Percentiles rank a stretch among this genome's conserved stretches.
These are phyloP conservation scores for Ypsolopha scabrella DNA, from an alignment of 2,888 invertebrate species.

Conservation along the genomic window DNA sequence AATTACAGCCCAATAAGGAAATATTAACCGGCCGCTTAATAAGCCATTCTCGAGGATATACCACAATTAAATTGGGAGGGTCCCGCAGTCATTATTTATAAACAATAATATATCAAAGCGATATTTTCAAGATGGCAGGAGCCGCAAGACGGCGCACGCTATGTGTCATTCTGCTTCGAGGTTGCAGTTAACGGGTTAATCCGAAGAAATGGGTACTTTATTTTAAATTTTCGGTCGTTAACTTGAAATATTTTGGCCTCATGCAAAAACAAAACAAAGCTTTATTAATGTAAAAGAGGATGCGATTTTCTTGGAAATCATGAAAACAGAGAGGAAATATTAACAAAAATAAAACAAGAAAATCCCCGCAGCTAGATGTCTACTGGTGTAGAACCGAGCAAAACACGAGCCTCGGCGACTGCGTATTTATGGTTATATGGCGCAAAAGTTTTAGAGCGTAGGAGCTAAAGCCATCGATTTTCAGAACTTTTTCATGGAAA, in stretches of 20 bases:
- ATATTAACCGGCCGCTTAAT: conserved; percentile 68
- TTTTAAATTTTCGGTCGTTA: too few relatives aligned
- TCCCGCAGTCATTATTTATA: conserved; percentile 62
- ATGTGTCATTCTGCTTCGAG: conserved; percentile 21
- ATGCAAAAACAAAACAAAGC: not conserved
- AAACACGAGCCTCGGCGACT: conserved; percentile 42
- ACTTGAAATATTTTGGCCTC: too few relatives aligned
- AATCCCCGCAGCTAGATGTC: conserved; percentile 34
- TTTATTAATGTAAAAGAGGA: not conserved
- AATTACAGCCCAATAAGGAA: conserved; percentile 65
- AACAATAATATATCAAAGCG: conserved; percentile 69
- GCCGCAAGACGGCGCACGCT: conserved; percentile 29
- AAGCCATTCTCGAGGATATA: conserved; percentile 62
- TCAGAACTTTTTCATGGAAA: conserved; percentile 72
- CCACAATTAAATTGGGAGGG: conserved; percentile 69
- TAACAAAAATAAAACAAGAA: conserved; percentile 36
- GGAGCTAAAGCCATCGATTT: conserved; percentile 71
- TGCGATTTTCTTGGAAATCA: not conserved
- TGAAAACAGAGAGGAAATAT: conserved; percentile 20
- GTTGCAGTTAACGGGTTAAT: not conserved
- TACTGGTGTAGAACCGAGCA: conserved; percentile 20
- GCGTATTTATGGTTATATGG: conserved; percentile 64
- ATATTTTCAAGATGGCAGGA: conserved; percentile 65
- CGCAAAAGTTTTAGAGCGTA: conserved; percentile 65
- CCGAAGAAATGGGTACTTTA: not conserved